These are phyloP conservation scores for Micrasema longulum DNA, from an alignment of 1,140 invertebrate genomes.

Conservation along the genomic window DNA sequence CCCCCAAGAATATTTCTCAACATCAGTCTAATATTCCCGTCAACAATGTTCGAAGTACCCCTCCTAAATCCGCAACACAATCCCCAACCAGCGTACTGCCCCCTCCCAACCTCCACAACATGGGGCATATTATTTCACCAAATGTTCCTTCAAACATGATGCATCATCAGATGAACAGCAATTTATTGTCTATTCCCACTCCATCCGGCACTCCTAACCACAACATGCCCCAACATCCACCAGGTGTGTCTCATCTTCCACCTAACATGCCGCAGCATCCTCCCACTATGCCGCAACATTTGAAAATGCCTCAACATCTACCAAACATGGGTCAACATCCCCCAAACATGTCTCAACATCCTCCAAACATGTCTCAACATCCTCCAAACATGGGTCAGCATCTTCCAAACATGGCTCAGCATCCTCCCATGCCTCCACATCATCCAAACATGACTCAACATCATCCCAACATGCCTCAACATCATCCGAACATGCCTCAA, in stretches of 20 bases:
- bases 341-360: constrained; percentile 3
- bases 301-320: background rate
- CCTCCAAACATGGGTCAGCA: background rate
- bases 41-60: background rate
- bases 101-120: constrained; percentile 8
- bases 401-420: background rate
- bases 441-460: too few relatives aligned
- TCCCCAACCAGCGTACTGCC: background rate
- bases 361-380: background rate
- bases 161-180: too few relatives aligned
- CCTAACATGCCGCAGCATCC: background rate
- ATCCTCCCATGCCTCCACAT: too few relatives aligned
- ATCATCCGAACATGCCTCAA: constrained; percentile 3
- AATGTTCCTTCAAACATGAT: too few relatives aligned
- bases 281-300: too few relatives aligned
- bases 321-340: constrained; percentile 11
- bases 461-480: constrained; percentile 13
- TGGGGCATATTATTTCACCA: too few relatives aligned
- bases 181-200: too few relatives aligned
- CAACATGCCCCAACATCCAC: constrained; percentile 3
- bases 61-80: background rate
- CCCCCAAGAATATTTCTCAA: constrained; percentile 19
- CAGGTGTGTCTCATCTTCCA: background rate
- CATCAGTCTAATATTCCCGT: too few relatives aligned
- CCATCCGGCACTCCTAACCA: too few relatives aligned